phyloP scores from a whole-genome alignment of 37 sponge, comb jelly and placozoan genomes.

The Petrosia ficiformis region DNA sequence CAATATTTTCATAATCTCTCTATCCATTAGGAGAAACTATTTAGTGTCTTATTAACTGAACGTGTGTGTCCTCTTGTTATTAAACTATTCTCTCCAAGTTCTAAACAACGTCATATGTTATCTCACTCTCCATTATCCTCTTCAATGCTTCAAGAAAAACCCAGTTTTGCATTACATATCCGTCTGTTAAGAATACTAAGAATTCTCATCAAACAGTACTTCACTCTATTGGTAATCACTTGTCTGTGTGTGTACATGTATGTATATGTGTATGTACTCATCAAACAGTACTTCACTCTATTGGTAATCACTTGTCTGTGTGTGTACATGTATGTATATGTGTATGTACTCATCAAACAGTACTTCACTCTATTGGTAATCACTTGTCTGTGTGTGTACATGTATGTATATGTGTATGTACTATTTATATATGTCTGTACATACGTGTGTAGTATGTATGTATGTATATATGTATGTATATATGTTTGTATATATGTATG shows the following conservation, averaged over 20 bases:
- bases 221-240: conserved; percentile 57
- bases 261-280: too few relatives aligned
- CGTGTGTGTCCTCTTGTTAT: conserved; percentile 90
- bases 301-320: conserved; percentile 52
- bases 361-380: conserved; percentile 76
- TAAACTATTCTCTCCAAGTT: conserved; percentile 93
- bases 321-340: neutral
- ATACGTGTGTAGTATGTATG: too few relatives aligned
- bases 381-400: neutral
- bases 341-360: conserved; percentile 74
- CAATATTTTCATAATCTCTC: neutral
- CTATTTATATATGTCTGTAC: too few relatives aligned
- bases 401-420: too few relatives aligned
- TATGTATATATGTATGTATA: too few relatives aligned
- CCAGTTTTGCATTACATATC: conserved; percentile 76
- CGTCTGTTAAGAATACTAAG: conserved; percentile 79
- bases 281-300: conserved; percentile 62
- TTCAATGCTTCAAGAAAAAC: conserved; percentile 55
- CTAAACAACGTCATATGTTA: conserved; percentile 52
- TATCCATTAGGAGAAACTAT: conserved; percentile 38
- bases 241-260: neutral
- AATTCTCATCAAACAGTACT: conserved; percentile 77
- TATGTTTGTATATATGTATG: too few relatives aligned
- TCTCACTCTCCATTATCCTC: conserved; percentile 29
- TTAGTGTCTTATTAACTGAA: conserved; percentile 85